Evolutionary conservation across 2,113 vertebrate genomes (phyloP).

Genomic region (Proteles cristata): DNA sequence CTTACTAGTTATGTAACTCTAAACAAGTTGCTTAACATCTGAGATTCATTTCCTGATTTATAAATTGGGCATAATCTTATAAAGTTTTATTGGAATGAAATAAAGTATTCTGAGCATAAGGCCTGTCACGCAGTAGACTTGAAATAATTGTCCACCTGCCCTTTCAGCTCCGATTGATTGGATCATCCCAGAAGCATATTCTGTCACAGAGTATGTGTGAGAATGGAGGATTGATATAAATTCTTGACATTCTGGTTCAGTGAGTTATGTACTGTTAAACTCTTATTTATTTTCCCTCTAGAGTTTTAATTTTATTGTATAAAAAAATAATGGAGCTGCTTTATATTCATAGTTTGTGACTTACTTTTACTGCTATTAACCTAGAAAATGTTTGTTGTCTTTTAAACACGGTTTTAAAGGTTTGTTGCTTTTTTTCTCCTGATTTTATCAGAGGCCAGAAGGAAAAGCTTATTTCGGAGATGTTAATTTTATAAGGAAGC

Average conservation of each 20-base stretch:
- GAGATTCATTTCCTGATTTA: constrained; percentile 9
- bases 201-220: neutral
- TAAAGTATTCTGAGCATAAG: neutral
- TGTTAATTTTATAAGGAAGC: neutral
- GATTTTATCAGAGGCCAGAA: constrained; percentile 13
- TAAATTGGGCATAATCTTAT: neutral
- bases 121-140: neutral
- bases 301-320: neutral
- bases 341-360: neutral
- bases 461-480: constrained; percentile 20
- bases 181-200: neutral
- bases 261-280: neutral
- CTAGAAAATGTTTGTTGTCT: neutral
- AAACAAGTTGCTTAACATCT: neutral
- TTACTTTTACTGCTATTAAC: constrained; percentile 37
- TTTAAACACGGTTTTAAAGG: constrained; percentile 38
- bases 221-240: neutral
- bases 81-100: constrained; percentile 3
- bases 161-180: neutral
- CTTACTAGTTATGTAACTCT: neutral
- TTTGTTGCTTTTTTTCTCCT: neutral
- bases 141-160: neutral
- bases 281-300: neutral
- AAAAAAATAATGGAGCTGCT: neutral
- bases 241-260: neutral